phyloP scores from a whole-genome alignment of 2,797 vertebrate genomes.

The Nyctalus aviator region DNA sequence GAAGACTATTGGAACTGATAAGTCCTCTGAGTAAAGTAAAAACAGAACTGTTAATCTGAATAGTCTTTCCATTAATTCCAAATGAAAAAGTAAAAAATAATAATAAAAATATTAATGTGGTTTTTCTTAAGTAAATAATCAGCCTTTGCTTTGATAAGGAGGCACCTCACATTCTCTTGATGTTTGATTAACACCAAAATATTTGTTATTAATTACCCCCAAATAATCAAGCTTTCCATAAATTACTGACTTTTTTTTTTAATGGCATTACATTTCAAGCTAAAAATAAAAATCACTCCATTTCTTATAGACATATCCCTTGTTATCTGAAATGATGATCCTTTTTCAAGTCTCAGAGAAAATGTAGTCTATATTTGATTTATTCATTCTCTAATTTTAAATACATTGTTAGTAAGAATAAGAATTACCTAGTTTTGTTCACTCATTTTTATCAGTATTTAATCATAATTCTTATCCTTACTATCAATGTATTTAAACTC shows the following conservation, averaged over 20 bases:
- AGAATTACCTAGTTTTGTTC: conserved; percentile 1
- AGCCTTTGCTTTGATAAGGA: neutral
- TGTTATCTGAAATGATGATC: neutral
- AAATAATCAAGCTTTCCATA: neutral
- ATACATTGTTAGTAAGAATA: too few species aligned
- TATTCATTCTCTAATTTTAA: neutral
- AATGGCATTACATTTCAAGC: neutral
- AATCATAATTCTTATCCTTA: neutral
- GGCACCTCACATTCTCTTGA: neutral
- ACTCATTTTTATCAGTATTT: neutral
- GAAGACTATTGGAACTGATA: neutral
- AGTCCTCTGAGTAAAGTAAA: neutral
- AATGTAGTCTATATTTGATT: neutral
- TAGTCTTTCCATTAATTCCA: neutral
- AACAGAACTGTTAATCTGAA: neutral
- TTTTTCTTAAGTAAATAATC: conserved; percentile 9
- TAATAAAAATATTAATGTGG: neutral
- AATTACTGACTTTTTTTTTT: conserved; percentile 1
- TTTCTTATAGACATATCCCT: neutral
- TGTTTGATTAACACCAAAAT: neutral
- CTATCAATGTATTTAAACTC: neutral
- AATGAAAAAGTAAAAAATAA: neutral
- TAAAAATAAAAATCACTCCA: neutral
- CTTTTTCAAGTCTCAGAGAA: neutral
- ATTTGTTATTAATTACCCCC: neutral